These are phyloP conservation scores for Rhopalosiphum padi DNA, from an alignment of 1,140 invertebrate genomes.

Conservation along the genomic window DNA sequence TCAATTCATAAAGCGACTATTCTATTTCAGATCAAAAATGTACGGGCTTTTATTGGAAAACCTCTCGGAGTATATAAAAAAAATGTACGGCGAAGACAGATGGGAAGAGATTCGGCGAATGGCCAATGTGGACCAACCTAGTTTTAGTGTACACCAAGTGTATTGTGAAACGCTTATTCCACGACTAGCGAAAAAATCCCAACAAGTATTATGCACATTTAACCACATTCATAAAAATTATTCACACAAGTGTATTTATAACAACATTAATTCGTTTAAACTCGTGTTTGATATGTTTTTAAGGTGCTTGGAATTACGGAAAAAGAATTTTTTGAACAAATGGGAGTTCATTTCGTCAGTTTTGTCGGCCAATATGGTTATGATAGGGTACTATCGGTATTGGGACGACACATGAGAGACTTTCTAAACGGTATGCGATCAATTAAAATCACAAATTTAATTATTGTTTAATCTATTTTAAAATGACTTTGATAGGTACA, in stretches of 20 bases:
- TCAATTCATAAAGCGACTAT: background rate
- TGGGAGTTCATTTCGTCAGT: conserved; percentile 89
- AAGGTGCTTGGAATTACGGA: conserved; percentile 85
- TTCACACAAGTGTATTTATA: background rate
- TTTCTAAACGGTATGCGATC: conserved; percentile 83
- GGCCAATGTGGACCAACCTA: conserved; percentile 82
- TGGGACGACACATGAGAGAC: conserved; percentile 91
- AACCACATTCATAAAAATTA: background rate
- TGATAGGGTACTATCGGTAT: conserved; percentile 85
- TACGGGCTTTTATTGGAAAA: conserved; percentile 94
- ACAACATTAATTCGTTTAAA: background rate
- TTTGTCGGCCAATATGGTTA: conserved; percentile 96
- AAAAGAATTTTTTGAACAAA: conserved; percentile 86
- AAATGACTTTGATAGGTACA: no score
- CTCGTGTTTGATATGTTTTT: conserved; percentile 25
- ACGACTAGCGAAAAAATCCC: conserved; percentile 81
- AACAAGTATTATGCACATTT: conserved; percentile 70
- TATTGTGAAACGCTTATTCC: conserved; percentile 90
- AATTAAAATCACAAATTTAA: background rate
- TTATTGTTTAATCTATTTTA: background rate
- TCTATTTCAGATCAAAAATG: conserved; percentile 70
- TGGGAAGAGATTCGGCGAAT: conserved; percentile 86
- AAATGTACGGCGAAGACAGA: conserved; percentile 88
- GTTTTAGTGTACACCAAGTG: conserved; percentile 90
- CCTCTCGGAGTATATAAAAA: conserved; percentile 87